Evolutionary conservation across 1,140 invertebrate species (phyloP), one percentile per base, ranked within the genome.

Genomic region (Cherax quadricarinatus): DNA sequence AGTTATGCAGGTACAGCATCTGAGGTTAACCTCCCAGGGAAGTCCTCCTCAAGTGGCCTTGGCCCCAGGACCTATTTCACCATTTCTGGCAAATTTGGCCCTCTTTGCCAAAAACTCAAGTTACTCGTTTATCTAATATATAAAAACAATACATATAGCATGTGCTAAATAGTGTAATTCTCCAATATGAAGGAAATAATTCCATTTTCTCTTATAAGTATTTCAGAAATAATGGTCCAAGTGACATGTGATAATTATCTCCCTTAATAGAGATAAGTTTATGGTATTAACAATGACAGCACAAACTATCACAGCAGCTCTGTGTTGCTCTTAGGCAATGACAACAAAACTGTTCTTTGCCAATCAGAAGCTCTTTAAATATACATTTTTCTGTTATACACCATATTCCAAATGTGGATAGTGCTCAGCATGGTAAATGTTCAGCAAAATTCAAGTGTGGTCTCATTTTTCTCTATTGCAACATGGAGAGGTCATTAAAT

Each of bases 171-270:
- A 75, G 24, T 30, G 24, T 75, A 75, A 75, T 75, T 30, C 70
- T 75, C 70, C 70, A 75, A 75, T 75, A 75, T 75, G 70, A 75
- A 75, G 70, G 70, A 75, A 75, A 75, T 66, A 41, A 75, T 75
- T 75, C n/a, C n/a, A 75, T 75, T 30, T 75, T 75, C 70, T 75
- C 70, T 75, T 21, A 75, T 24, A 75, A 75, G n/a, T 75, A 75
- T 75, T 10, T 75, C 70, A 75, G 70, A 75, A 75, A 30, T 75
- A 75, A 75, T 75, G 70, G 70, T 75, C 70, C n/a, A 75, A 75
- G 21, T 30, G 24, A 75, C 24, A 75, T 75, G 66, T 70, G 24
- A 21, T 3, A 75, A 21, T 75, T 5, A 30, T 30, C 70, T 75
- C 70, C 24, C n/a, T 75, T 30, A 75, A 75, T 1, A 12, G 70